These are phyloP conservation scores for Smutsia gigantea DNA, from an alignment of 2,797 vertebrate species.

Conservation along the genomic window DNA sequence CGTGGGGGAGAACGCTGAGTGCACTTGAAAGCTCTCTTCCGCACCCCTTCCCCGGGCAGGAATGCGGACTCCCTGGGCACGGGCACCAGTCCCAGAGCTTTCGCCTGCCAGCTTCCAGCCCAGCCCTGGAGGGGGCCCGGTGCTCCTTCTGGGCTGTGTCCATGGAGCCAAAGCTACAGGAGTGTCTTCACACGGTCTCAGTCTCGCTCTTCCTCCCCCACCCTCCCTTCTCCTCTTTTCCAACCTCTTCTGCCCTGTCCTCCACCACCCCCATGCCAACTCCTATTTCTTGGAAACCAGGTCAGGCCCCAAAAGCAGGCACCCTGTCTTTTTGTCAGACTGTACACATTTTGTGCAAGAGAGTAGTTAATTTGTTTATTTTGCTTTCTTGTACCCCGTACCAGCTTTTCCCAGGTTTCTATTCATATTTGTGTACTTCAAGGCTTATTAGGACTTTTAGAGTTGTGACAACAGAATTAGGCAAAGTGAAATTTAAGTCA, in stretches of 20 bases:
- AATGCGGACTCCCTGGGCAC: not conserved
- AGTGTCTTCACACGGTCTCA: not conserved
- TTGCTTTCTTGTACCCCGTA: not conserved
- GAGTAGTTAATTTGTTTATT: not conserved
- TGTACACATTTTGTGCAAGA: not conserved
- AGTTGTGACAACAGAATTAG: not conserved
- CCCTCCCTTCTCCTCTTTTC: not conserved
- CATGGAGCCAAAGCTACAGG: constrained; percentile 56
- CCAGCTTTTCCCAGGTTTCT: not conserved
- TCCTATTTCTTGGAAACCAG: too few species aligned
- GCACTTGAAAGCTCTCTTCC: not conserved
- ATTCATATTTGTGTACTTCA: not conserved
- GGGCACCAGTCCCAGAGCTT: constrained; percentile 17
- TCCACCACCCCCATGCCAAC: too few species aligned
- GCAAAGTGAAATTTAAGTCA: not conserved
- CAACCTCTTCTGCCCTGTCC: not conserved
- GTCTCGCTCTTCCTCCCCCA: not conserved
- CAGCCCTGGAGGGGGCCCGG: not conserved
- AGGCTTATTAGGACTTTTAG: not conserved
- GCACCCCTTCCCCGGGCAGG: not conserved
- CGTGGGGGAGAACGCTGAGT: not conserved
- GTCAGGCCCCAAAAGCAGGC: too few species aligned
- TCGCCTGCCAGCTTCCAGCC: not conserved
- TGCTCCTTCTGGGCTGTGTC: constrained; percentile 10
- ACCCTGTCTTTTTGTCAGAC: not conserved